Evolutionary conservation across 2,888 invertebrate species (phyloP), one percentile per base, ranked within the genome.

Genomic region (Trichopoda pennipes): DNA sequence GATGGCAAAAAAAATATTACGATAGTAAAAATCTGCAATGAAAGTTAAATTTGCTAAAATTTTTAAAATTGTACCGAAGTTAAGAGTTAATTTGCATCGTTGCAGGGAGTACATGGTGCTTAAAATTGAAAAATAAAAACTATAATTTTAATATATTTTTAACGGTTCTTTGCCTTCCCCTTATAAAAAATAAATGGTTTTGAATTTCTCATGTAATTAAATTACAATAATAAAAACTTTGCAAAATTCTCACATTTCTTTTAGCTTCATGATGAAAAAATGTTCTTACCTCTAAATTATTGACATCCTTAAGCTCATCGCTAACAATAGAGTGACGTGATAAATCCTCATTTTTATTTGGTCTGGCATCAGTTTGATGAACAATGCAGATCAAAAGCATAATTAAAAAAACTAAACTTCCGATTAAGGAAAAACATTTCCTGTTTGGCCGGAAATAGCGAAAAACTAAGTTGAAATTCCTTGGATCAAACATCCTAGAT

Each of bases 201-300:
- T n/a, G n/a, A 28, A 28, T 6, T 28, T 4, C 28, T 28, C 28
- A 7, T 28, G 8, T 6, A 28, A 28, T 28, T 28, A 28, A 28
- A 4, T 4, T 6, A 1, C 38, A 38, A 12, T 7, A 1, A 12
- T 6, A 38, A 0, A 14, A 23, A 17, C 4, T 58, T 42, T n/a
- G n/a, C 8, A 42, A 53, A 44, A 16, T 23, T 23, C 14, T 16
- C 14, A 0, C 16, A 47, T 0, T 28, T 14, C 7, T 49, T 61
- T 38, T 3, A 6, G 2, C 14, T 9, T 19, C 53, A 16, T 44
- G 19, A 23, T 19, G n/a, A 6, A 64, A 44, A n/a, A 64, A 74
- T 64, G 55, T 51, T 58, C 85, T 74, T 86, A 90, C 90, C 86
- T 90, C 89, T 63, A 89, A 86, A 83, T 90, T 90, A 85, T 90